These are phyloP conservation scores for Ashinkailepas kermadecensis DNA, from an alignment of 2,888 invertebrate species.

Conservation along the genomic window DNA sequence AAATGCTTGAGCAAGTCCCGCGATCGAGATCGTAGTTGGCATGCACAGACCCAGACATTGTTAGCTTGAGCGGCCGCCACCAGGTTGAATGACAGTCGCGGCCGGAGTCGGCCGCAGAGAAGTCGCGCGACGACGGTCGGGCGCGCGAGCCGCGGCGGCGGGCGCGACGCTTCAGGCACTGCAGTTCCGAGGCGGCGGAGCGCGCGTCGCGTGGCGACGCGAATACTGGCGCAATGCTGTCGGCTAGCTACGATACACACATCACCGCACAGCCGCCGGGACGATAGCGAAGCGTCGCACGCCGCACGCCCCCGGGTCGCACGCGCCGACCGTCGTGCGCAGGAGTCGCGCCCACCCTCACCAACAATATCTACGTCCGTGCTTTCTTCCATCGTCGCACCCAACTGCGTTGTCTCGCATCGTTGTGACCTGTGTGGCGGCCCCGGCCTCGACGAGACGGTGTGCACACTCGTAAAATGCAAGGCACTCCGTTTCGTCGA, in stretches of 20 bases:
- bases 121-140: not conserved
- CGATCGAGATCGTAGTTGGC: not conserved
- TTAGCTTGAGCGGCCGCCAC: conserved; percentile 8
- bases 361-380: conserved; percentile 11
- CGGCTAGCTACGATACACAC: not conserved
- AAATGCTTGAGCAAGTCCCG: not conserved
- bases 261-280: not conserved
- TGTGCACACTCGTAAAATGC: not conserved
- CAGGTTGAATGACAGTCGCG: not conserved
- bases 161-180: too few species aligned
- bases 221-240: not conserved
- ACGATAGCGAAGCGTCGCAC: not conserved
- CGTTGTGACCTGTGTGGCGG: not conserved
- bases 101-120: not conserved
- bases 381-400: conserved; percentile 1
- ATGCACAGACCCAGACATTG: conserved; percentile 19
- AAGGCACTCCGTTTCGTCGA: conserved; percentile 13
- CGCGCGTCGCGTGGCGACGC: not conserved
- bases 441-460: not conserved
- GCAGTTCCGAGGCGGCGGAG: not conserved
- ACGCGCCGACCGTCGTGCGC: not conserved
- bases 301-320: not conserved
- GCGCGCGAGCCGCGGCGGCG: not conserved
- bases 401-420: not conserved
- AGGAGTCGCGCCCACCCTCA: not conserved